Conservation (phyloP, 2,797 vertebrate species). For the Cynodonichthys magdalenae region DNA sequence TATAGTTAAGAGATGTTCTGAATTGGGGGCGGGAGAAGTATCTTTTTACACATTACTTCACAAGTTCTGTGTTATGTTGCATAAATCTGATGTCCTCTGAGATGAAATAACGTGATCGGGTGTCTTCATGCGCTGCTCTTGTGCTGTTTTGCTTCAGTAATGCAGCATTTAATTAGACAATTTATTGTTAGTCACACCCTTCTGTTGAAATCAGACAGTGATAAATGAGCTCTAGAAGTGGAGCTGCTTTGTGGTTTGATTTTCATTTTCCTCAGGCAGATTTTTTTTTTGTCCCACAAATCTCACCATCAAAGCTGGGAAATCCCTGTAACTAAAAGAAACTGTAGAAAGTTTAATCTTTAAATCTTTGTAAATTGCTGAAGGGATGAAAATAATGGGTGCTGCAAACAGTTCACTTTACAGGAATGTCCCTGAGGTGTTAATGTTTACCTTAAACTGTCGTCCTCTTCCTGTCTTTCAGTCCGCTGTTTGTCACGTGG, state of each 20-base stretch:
- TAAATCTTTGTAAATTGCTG: not conserved
- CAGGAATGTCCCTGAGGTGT: slow-evolving; percentile 17
- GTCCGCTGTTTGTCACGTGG: slow-evolving; percentile 99
- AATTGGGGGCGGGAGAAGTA: too few relatives aligned
- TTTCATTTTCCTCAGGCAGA: not conserved
- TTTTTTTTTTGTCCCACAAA: not conserved
- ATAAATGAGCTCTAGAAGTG: not conserved
- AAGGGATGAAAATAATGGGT: not conserved
- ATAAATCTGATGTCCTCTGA: too few relatives aligned
- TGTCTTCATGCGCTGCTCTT: not conserved
- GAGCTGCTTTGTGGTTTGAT: not conserved
- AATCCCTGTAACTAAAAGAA: slow-evolving; percentile 1
- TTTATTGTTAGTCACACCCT: slow-evolving; percentile 9
- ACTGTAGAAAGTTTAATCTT: slow-evolving; percentile 1
- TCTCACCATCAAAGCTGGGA: slow-evolving; percentile 8
- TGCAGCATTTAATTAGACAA: not conserved
- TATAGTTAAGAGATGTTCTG: too few relatives aligned
- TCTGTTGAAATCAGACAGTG: slow-evolving; percentile 4
- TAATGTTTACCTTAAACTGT: slow-evolving; percentile 10
- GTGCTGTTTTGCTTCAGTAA: not conserved
- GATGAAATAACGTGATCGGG: not conserved
- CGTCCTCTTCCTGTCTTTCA: slow-evolving; percentile 70
- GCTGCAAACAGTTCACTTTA: too few relatives aligned
- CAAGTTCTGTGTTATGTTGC: too few relatives aligned
- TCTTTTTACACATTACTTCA: too few relatives aligned